These are phyloP conservation scores for Sitta europaea DNA, from an alignment of 2,113 vertebrate species.

Conservation along the genomic window DNA sequence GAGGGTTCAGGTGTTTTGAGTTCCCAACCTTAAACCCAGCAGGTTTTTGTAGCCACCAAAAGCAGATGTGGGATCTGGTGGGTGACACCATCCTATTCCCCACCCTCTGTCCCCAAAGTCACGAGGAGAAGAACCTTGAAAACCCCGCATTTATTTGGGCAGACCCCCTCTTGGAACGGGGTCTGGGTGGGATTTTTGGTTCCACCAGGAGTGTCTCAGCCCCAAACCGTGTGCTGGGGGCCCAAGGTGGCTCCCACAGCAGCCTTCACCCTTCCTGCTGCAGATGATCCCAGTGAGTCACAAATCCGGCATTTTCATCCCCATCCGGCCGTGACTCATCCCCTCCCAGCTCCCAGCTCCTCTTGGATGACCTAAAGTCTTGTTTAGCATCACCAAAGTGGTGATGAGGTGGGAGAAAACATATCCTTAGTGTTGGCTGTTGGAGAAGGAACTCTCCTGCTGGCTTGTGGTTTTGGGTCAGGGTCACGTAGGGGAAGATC, in stretches of 20 bases:
- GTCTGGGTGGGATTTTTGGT: not conserved
- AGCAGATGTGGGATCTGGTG: not conserved
- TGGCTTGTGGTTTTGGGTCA: not conserved
- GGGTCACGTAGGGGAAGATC: accelerated
- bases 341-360: not conserved
- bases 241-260: accelerated
- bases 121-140: not conserved
- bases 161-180: accelerated
- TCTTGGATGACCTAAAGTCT: not conserved
- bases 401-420: not conserved
- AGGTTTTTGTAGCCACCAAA: not conserved
- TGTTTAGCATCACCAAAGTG: not conserved
- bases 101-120: not conserved
- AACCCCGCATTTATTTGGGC: not conserved
- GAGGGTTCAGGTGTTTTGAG: not conserved
- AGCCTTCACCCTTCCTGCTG: not conserved
- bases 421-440: not conserved
- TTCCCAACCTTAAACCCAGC: not conserved
- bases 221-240: not conserved
- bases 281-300: not conserved
- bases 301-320: not conserved
- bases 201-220: not conserved
- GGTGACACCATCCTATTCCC: not conserved
- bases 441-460: not conserved
- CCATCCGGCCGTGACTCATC: not conserved